Conservation (phyloP, 2,113 vertebrate species). For the Chaenogobius annularis region DNA sequence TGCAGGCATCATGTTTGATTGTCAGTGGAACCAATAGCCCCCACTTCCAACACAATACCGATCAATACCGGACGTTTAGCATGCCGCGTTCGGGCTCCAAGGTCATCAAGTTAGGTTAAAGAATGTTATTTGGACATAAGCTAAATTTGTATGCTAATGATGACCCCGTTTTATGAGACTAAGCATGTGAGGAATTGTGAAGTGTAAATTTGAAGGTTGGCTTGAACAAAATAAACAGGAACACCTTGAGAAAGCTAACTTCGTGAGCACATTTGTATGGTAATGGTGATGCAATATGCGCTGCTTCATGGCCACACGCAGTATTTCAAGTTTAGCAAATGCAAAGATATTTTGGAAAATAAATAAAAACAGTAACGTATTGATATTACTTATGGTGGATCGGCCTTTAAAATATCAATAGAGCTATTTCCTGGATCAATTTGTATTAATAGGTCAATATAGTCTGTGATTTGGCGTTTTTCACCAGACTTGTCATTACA, state of each 20-base stretch:
- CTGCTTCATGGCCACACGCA: not conserved
- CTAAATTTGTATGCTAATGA: slow-evolving; percentile 1
- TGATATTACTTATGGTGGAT: not conserved
- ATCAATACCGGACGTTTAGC: slow-evolving; percentile 4
- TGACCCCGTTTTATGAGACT: not conserved
- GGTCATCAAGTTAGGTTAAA: not conserved
- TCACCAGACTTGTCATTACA: too few species aligned
- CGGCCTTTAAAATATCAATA: not conserved
- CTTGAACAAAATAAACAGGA: not conserved
- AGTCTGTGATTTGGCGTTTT: too few species aligned
- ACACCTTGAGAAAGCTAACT: slow-evolving; percentile 1
- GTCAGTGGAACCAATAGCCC: slow-evolving; percentile 2
- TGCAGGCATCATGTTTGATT: slow-evolving; percentile 8
- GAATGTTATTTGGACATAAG: not conserved
- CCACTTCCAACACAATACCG: not conserved
- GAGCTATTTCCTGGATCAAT: not conserved
- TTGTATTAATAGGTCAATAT: too few species aligned
- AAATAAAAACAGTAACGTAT: not conserved
- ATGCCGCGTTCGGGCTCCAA: not conserved
- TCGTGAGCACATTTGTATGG: not conserved
- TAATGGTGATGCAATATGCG: not conserved
- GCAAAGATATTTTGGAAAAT: not conserved
- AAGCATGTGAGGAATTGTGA: not conserved
- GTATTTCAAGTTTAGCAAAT: not conserved
- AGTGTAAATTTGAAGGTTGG: slow-evolving; percentile 8